These are phyloP conservation scores for Eupleurogrammus muticus DNA, from an alignment of 2,797 vertebrate genomes.

Conservation along the genomic window DNA sequence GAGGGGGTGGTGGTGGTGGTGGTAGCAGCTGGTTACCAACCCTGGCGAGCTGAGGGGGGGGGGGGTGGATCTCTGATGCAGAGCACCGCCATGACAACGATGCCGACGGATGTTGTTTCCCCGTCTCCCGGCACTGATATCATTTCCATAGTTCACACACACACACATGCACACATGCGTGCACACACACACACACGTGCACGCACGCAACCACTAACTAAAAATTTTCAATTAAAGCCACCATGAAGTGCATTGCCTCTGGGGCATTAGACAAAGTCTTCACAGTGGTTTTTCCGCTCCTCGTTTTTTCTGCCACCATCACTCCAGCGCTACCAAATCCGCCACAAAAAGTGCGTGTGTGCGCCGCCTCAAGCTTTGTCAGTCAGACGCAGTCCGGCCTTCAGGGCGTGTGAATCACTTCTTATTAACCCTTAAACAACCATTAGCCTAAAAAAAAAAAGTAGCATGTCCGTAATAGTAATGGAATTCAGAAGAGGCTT, in stretches of 20 bases:
- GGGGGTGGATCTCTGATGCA: slow-evolving; percentile 40
- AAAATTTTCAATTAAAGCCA: slow-evolving; percentile 98
- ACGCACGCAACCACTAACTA: slow-evolving; percentile 82
- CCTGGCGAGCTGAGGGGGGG: slow-evolving; percentile 50
- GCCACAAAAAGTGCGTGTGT: slow-evolving; percentile 80
- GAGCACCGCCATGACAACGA: slow-evolving; percentile 36
- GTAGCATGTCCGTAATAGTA: not conserved
- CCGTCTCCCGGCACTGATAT: slow-evolving; percentile 90
- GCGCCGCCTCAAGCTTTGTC: slow-evolving; percentile 53
- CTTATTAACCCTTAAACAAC: slow-evolving; percentile 30
- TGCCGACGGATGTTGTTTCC: slow-evolving; percentile 76
- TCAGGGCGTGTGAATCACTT: slow-evolving; percentile 24
- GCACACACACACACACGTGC: slow-evolving; percentile 71
- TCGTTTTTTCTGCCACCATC: slow-evolving; percentile 78
- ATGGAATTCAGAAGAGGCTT: not conserved
- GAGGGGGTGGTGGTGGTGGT: slow-evolving; percentile 49
- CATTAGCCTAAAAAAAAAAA: not conserved
- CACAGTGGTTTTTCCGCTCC: slow-evolving; percentile 80
- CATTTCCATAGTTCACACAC: slow-evolving; percentile 89
- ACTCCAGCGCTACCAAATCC: slow-evolving; percentile 81
- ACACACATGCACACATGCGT: slow-evolving; percentile 10
- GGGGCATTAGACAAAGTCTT: slow-evolving; percentile 88
- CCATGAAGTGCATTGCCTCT: slow-evolving; percentile 90
- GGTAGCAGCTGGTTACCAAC: slow-evolving; percentile 76
- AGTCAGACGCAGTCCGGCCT: slow-evolving; percentile 12